These are phyloP conservation scores for Agriopis aurantiaria DNA, from an alignment of 2,888 invertebrate genomes.

Conservation along the genomic window DNA sequence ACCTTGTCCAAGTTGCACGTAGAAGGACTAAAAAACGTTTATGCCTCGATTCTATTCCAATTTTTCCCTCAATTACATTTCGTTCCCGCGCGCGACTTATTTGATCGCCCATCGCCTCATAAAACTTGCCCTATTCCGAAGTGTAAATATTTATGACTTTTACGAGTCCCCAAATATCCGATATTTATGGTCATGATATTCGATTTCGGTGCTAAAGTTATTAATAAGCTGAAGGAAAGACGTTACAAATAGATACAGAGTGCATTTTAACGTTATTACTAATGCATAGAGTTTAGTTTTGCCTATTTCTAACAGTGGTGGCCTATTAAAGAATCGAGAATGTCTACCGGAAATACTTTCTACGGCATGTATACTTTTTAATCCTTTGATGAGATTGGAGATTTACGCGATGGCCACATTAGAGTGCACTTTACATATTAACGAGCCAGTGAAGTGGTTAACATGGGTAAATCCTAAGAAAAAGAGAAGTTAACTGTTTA, in stretches of 20 bases:
- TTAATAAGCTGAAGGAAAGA: slow-evolving; percentile 37
- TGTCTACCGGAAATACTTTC: slow-evolving; percentile 56
- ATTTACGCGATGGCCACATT: slow-evolving; percentile 38
- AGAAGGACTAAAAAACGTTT: background rate
- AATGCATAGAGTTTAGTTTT: slow-evolving; percentile 6
- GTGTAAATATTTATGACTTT: slow-evolving; percentile 68
- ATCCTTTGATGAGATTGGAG: slow-evolving; percentile 47
- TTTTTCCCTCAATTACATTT: slow-evolving; percentile 10
- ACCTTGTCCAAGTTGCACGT: too few relatives aligned
- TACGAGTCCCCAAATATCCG: slow-evolving; percentile 63
- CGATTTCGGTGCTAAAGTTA: slow-evolving; percentile 40
- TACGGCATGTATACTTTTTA: slow-evolving; percentile 48
- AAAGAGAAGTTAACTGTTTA: background rate
- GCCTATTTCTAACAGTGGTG: slow-evolving; percentile 10
- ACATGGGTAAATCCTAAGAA: background rate
- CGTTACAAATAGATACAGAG: background rate
- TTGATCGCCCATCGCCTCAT: slow-evolving; percentile 16
- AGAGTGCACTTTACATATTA: slow-evolving; percentile 41
- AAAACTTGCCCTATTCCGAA: slow-evolving; percentile 38
- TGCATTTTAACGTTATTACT: slow-evolving; percentile 27
- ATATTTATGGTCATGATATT: slow-evolving; percentile 54
- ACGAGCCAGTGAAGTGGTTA: slow-evolving; percentile 31
- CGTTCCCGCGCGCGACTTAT: slow-evolving; percentile 5
- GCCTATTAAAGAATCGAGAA: slow-evolving; percentile 27
- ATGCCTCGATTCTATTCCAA: background rate